Conservation (phyloP, 2,113 vertebrate genomes). For the Eptesicus fuscus region DNA sequence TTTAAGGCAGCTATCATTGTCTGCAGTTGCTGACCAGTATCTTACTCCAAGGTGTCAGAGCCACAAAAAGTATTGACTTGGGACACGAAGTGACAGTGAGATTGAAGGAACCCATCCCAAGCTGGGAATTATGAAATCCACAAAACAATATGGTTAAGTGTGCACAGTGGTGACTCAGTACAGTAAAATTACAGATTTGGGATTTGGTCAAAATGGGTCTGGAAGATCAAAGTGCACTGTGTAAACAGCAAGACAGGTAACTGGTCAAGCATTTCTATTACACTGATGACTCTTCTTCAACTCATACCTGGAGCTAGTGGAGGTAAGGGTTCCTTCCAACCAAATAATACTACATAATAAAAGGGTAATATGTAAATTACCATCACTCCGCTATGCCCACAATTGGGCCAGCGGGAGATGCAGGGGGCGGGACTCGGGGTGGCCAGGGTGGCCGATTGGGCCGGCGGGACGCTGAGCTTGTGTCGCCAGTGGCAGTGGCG, state of each 20-base stretch:
- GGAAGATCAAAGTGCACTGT: not conserved
- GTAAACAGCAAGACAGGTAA: not conserved
- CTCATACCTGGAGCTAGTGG: not conserved
- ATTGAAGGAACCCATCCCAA: not conserved
- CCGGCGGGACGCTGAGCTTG: too few relatives aligned
- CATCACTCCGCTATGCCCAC: too few relatives aligned
- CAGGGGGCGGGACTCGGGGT: too few relatives aligned
- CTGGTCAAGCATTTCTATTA: not conserved
- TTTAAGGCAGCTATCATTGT: not conserved
- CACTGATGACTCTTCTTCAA: not conserved
- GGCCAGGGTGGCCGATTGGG: too few relatives aligned
- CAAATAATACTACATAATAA: too few relatives aligned
- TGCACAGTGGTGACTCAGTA: not conserved
- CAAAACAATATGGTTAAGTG: not conserved
- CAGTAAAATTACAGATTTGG: not conserved
- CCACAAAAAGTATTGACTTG: not conserved
- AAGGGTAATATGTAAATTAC: too few relatives aligned
- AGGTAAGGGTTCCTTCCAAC: not conserved
- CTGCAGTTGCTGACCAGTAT: not conserved
- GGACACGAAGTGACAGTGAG: not conserved
- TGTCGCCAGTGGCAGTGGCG: too few relatives aligned
- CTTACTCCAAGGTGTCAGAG: not conserved
- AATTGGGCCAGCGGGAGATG: too few relatives aligned
- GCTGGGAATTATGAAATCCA: not conserved
- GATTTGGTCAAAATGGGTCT: not conserved